These are phyloP conservation scores for Pachydiplax longipennis DNA, from an alignment of 2,888 invertebrate genomes.

Conservation along the genomic window DNA sequence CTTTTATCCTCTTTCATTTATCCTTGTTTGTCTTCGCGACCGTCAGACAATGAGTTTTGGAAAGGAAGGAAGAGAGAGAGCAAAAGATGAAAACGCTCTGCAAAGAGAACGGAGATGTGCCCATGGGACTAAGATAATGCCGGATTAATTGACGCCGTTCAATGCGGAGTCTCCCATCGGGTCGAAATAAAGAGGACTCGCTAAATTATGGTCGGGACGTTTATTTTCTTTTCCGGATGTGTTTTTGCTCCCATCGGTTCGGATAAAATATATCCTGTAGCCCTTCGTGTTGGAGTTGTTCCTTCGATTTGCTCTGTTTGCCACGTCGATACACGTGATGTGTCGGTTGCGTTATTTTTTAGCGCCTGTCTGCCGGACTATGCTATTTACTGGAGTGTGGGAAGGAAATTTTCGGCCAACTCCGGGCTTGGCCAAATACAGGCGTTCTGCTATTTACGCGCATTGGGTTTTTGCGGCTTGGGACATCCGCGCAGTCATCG, in stretches of 20 bases:
- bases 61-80: neutral
- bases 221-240: neutral
- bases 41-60: neutral
- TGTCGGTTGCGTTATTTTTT: no score
- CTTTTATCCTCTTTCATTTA: neutral
- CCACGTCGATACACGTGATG: no score
- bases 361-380: no score
- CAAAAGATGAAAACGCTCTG: neutral
- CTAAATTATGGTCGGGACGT: neutral
- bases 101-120: neutral
- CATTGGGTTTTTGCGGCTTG: no score
- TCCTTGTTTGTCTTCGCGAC: neutral
- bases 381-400: no score
- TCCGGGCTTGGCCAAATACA: no score
- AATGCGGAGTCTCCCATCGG: neutral
- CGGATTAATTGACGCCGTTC: conserved; percentile 22
- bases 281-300: neutral
- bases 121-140: conserved; percentile 9
- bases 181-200: neutral
- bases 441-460: no score
- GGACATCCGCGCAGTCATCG: no score
- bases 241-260: neutral
- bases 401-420: no score
- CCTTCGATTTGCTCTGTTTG: neutral
- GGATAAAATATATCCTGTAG: neutral